These are phyloP conservation scores for Periplaneta americana DNA, from an alignment of 1,140 invertebrate genomes.

Conservation along the genomic window DNA sequence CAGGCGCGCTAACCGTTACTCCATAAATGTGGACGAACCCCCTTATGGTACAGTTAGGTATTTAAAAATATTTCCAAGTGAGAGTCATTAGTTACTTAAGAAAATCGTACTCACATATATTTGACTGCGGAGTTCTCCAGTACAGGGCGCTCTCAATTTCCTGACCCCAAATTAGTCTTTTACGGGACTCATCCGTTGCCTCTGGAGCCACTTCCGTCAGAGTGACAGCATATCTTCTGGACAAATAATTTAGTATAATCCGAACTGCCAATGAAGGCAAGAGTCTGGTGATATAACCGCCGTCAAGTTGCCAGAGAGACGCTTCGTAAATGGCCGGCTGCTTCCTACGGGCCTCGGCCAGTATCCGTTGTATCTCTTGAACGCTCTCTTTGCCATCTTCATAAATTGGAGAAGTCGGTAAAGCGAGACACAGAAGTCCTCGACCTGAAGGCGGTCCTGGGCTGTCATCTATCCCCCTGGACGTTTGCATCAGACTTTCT, in stretches of 20 bases:
- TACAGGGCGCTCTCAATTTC: conserved; percentile 60
- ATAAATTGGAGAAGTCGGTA: conserved; percentile 40
- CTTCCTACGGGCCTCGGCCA: conserved; percentile 49
- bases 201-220: conserved; percentile 7
- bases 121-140: conserved; percentile 74
- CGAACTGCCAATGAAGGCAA: conserved; percentile 60
- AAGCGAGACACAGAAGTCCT: conserved; percentile 50
- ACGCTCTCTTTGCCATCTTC: not conserved
- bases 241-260: conserved; percentile 61
- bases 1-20: too few species aligned
- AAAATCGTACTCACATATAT: conserved; percentile 65
- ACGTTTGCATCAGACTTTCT: not conserved
- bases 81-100: too few species aligned
- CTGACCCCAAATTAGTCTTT: conserved; percentile 53
- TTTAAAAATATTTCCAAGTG: too few species aligned
- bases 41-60: too few species aligned
- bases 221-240: conserved; percentile 35
- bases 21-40: too few species aligned
- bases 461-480: not conserved
- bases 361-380: not conserved
- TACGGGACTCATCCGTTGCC: not conserved
- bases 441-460: conserved; percentile 28
- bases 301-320: conserved; percentile 59
- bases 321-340: conserved; percentile 63
- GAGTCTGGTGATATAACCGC: conserved; percentile 56